Base-by-base conservation (phyloP, 2,797 vertebrate species). In the Atherinosoma microstoma region DNA sequence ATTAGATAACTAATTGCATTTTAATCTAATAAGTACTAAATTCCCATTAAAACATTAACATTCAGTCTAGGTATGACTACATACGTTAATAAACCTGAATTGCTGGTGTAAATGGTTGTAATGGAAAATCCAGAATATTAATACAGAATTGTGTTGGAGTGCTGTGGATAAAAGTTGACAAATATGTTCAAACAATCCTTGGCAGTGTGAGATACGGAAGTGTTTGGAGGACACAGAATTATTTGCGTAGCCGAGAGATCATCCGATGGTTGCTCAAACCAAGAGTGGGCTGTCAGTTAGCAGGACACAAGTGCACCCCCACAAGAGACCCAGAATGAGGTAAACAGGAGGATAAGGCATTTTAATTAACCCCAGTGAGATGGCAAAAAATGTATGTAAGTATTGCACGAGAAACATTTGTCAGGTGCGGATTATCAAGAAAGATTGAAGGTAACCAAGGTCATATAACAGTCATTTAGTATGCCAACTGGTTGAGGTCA, bases 191-290 rank as follows among this genome's bases (percentile, higher is more conserved):
- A 84, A 83, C 67, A 81, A 81, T 76, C 83, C 89, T 91, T 91
- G 90, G 90, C 70, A 85, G 72, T 10, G 12, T 74, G 59, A 86
- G 82, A 89, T 87, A 64, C 54, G 70, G 73, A 35, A 83, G 78
- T 71, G 35, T 84, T 84, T 75, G 80, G 80, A 86, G 85, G 83
- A 53, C 54, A 6, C 42, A 53, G 59, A 76, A 82, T 82, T 89
- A 85, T 92, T 91, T 92, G 76, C 84, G 83, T 66, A 61, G 82
- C 64, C 73, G 72, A 53, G 83, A 92, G 90, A 91, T 93, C 90
- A 89, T 84, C 76, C 84, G 72, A 79, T 87, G 82, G 84, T 79
- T 85, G 64, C 77, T 84, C 57, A 45, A 75, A 79, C 38, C 49
- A 70, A 69, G 66, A 67, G 64, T 29, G 73, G 68, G 70, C 62